Base-by-base conservation (phyloP, 1,140 invertebrate genomes). In the Ips typographus region DNA sequence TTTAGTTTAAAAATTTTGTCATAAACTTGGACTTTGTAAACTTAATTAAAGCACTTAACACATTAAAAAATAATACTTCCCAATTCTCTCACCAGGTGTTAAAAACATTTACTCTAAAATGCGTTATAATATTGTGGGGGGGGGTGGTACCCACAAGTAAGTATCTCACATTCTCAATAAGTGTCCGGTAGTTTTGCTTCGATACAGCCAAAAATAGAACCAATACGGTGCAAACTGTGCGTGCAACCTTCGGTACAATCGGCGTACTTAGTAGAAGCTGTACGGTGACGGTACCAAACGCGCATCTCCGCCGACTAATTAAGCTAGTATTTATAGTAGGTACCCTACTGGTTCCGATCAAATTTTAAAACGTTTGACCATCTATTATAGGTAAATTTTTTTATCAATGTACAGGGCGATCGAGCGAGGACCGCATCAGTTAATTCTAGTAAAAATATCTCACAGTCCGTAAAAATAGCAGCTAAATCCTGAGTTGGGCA, bases 371-470 rank as follows among this genome's bases (percentile, higher is more conserved):
- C 41, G 47, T 66, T 58, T 61, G 69, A 71, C 69, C 68, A 73
- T 73, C 60, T 49, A 62, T 51, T 69, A 73, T 63, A 67, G 52
- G 22, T 22, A 43, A 70, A 71, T 69, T 71, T 52, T 61, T 72
- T 65, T 70, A 74, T 76, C 57, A 74, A 77, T 77, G 74, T 77
- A 77, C 71, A 78, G 74, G 68, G 69, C 71, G 72, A 68, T 55
- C 59, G 56, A n/a, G 7, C 51, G n/a, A 3, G 67, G 43, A 70
- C 60, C 71, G 70, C 74, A 73, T 68, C 47, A 22, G 73, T 78
- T 76, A 77, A 76, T 76, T 49, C 44, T 78, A 78, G 73, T 77
- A 79, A 79, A 79, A 79, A 79, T 79, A 79, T 79, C 73, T 78
- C 78, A 79, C 77, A 78, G 78, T 79, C 78, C 75, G 68, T 78